Percentiles rank a stretch among this genome's conserved stretches.
phyloP scores from a whole-genome alignment of 92 coral and sea anemone genomes.

The Epizoanthus ramosus region DNA sequence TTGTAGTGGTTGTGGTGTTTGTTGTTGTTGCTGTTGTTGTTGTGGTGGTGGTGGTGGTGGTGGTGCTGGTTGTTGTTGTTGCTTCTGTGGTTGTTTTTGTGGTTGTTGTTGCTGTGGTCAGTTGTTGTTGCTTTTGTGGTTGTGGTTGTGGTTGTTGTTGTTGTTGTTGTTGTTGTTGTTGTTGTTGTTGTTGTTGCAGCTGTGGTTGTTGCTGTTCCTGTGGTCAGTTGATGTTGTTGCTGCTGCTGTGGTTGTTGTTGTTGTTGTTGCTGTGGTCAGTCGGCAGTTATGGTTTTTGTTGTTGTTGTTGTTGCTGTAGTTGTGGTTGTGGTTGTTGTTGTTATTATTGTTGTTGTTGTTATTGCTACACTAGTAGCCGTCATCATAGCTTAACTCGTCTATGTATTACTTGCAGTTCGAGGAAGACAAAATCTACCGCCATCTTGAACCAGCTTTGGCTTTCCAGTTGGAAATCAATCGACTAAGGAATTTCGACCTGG shows the following conservation, averaged over 20 bases:
- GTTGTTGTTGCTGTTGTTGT: too few species aligned
- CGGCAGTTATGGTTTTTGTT: background rate
- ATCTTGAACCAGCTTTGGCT: constrained; percentile 98
- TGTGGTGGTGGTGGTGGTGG: too few species aligned
- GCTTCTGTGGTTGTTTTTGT: too few species aligned
- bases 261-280: background rate
- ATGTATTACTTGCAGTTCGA: constrained; percentile 59
- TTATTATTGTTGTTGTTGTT: background rate
- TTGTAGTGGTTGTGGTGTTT: too few species aligned
- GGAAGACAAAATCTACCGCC: constrained; percentile 95
- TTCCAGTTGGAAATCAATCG: constrained; percentile 92
- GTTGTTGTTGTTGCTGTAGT: background rate
- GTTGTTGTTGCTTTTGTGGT: too few species aligned
- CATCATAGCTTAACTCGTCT: background rate
- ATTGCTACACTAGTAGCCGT: background rate
- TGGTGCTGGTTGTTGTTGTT: too few species aligned
- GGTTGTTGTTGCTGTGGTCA: too few species aligned
- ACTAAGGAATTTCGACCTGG: constrained; percentile 89
- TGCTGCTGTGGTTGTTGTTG: background rate
- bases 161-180: background rate
- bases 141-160: background rate
- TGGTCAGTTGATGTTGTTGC: too few species aligned
- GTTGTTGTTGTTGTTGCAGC: background rate
- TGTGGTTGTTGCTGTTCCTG: too few species aligned
- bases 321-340: too few species aligned